Evolutionary conservation across 2,888 invertebrate species (phyloP), one percentile per base, ranked within the genome.

Genomic region (Dolichopus griseipennis): DNA sequence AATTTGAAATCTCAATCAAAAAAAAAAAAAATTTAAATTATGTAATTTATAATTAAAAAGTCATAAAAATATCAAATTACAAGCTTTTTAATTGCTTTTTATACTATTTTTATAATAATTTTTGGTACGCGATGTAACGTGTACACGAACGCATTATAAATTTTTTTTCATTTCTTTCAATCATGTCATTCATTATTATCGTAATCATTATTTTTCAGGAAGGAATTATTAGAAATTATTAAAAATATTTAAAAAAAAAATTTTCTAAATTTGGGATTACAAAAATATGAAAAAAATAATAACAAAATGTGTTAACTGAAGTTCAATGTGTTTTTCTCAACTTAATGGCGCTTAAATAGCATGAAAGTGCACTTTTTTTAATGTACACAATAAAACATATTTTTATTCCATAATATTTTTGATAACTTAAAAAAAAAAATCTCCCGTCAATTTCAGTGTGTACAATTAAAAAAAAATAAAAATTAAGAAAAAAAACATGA

Each of bases 331-430:
- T 52, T 52, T n/a, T 18, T 18, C 52, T 27, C 3, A 4, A 52
- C 52, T 52, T 52, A 52, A 52, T 15, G 52, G 52, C 52, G 52
- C 52, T 52, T 52, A 52, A 52, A 52, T 52, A 52, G 18, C 52
- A 52, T 52, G 52, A 52, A n/a, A 52, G 6, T 52, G 52, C 52
- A 52, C 18, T 18, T 18, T 52, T n/a, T 18, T 52, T 52, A 37
- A 10, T 37, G 27, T 27, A 27, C 27, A 27, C 5, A 27, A 27
- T 5, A 27, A 27, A 27, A 27, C 5, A 27, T 4, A 27, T 37
- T 37, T 37, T 34, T 34, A 34, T 34, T 37, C 37, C 27, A 37
- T 10, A 37, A 2, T 37, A 2, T 10, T 37, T 37, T 37, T 12
- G 12, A 37, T 10, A 37, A 37, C 37, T 37, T 34, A 34, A 7